Evolutionary conservation across 2,797 vertebrate genomes (phyloP).

Genomic region (Ctenochaetus hawaiiensis): DNA sequence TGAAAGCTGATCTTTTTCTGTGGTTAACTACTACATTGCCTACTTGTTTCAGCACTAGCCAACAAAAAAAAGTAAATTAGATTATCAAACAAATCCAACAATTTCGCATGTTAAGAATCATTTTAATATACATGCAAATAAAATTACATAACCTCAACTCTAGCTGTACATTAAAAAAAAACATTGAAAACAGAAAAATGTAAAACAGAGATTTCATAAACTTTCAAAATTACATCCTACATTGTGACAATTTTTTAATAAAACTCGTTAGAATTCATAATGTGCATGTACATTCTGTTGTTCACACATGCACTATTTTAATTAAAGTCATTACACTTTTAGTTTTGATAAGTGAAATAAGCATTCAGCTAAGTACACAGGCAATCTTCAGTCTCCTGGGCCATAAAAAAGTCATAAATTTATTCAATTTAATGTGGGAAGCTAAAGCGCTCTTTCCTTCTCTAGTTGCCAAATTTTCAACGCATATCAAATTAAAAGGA

Average conservation of each 20-base stretch:
- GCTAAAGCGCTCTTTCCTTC: constrained; percentile 18
- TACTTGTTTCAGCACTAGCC: background rate
- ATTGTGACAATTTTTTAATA: too few relatives aligned
- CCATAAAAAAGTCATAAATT: constrained; percentile 30
- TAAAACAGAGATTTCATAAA: background rate
- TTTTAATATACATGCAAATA: background rate
- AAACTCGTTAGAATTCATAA: too few relatives aligned
- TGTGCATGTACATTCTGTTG: too few relatives aligned
- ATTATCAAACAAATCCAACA: background rate
- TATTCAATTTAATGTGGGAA: constrained; percentile 26
- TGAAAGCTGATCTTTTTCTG: too few relatives aligned
- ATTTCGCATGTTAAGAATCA: background rate
- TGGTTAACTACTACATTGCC: too few relatives aligned
- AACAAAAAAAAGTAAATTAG: background rate
- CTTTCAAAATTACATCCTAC: background rate
- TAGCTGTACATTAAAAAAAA: background rate
- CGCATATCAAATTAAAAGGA: constrained; percentile 1
- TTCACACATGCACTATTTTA: too few relatives aligned
- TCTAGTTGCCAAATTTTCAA: constrained; percentile 18
- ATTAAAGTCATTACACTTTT: background rate
- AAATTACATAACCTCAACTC: background rate
- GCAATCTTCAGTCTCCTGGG: background rate
- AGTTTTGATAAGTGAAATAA: constrained; percentile 10
- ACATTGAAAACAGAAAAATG: background rate
- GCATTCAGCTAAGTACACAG: constrained; percentile 14